Evolutionary conservation across 23 tunicate species (phyloP).

Genomic region (Clavelina lepadiformis): DNA sequence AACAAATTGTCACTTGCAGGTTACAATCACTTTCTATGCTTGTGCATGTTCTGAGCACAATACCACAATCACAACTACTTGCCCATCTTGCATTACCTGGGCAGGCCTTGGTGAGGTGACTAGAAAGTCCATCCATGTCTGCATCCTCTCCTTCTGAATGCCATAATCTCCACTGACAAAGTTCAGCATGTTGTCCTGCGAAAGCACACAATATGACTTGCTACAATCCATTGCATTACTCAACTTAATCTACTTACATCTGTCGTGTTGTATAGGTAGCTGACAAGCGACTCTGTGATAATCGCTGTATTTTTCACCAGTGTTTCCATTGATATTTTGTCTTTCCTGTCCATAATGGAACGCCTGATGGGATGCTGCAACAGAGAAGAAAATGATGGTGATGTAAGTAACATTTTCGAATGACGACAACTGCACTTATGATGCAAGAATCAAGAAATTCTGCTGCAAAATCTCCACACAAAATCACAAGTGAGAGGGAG

Average conservation of each 20-base stretch:
- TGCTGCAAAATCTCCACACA: neutral
- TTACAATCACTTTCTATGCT: neutral
- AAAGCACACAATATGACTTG: neutral
- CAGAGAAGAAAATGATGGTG: neutral
- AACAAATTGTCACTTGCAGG: too few relatives aligned
- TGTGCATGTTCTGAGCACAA: too few relatives aligned
- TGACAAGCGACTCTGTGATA: slow-evolving; percentile 45
- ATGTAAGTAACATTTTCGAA: neutral
- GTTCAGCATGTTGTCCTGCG: slow-evolving; percentile 19
- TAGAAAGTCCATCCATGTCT: slow-evolving; percentile 65
- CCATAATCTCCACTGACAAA: slow-evolving; percentile 54
- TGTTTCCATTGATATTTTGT: slow-evolving; percentile 31
- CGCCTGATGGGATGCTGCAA: slow-evolving; percentile 50
- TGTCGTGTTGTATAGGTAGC: slow-evolving; percentile 43
- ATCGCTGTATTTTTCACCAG: slow-evolving; percentile 50
- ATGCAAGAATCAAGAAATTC: neutral
- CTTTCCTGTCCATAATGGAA: slow-evolving; percentile 71
- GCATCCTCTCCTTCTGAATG: slow-evolving; percentile 49
- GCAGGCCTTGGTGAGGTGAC: slow-evolving; percentile 73
- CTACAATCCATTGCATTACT: neutral
- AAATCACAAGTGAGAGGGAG: neutral
- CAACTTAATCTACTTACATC: slow-evolving; percentile 27
- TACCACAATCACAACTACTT: too few relatives aligned
- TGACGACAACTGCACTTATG: neutral
- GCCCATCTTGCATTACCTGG: too few relatives aligned